Percentiles rank a stretch among this genome's conserved stretches.
Evolutionary conservation across 2,888 invertebrate species (phyloP).

Genomic region (Leptinotarsa haldemani): DNA sequence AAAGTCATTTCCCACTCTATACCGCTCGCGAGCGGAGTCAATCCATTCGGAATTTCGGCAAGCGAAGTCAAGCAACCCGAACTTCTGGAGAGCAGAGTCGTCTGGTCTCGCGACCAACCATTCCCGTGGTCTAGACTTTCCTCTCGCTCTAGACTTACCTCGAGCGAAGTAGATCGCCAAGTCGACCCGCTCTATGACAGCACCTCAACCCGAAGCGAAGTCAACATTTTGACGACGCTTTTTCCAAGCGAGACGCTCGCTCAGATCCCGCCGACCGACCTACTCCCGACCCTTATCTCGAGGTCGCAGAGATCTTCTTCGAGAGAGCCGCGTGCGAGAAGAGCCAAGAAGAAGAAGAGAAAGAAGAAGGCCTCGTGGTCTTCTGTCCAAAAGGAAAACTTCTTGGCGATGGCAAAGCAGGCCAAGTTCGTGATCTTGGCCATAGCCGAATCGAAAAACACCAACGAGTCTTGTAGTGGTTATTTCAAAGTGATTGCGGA

Average conservation of each 20-base stretch:
- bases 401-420: slow-evolving; percentile 73
- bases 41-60: neutral
- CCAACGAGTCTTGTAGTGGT: slow-evolving; percentile 36
- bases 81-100: neutral
- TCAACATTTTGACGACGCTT: slow-evolving; percentile 26
- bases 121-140: neutral
- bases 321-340: slow-evolving; percentile 12
- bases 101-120: neutral
- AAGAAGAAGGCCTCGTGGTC: slow-evolving; percentile 41
- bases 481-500: slow-evolving; percentile 75
- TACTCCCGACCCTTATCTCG: slow-evolving; percentile 37
- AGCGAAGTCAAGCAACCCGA: neutral
- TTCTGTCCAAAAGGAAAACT: slow-evolving; percentile 67
- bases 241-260: slow-evolving; percentile 48
- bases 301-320: slow-evolving; percentile 40
- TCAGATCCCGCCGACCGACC: slow-evolving; percentile 51
- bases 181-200: too few species aligned
- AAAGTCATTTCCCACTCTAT: neutral
- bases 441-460: slow-evolving; percentile 73
- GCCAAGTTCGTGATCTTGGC: slow-evolving; percentile 77
- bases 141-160: slow-evolving; percentile 9
- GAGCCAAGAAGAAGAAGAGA: slow-evolving; percentile 13
- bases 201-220: neutral
- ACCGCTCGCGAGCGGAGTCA: neutral
- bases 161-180: neutral